phyloP scores from a whole-genome alignment of 2,113 vertebrate species.

The Nannospalax galili region DNA sequence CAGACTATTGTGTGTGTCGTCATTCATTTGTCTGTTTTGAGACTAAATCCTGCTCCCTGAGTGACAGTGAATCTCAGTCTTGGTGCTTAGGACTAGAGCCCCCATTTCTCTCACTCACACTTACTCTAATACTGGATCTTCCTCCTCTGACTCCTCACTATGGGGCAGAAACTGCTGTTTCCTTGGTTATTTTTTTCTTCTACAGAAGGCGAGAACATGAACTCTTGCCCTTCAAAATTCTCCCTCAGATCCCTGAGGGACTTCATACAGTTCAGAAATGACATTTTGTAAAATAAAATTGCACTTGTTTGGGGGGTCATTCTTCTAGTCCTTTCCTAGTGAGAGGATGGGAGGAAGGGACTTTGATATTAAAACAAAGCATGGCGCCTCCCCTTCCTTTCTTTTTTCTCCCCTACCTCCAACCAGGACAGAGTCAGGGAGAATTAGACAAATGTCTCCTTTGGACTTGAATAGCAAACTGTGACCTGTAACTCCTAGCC shows the following conservation, averaged over 20 bases:
- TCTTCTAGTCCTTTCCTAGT: constrained; percentile 16
- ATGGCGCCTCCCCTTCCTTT: background rate
- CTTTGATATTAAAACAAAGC: constrained; percentile 67
- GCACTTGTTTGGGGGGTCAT: constrained; percentile 21
- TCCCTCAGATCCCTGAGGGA: background rate
- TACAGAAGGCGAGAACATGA: background rate
- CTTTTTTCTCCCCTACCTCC: background rate
- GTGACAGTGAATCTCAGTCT: background rate
- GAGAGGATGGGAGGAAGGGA: background rate
- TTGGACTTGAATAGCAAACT: constrained; percentile 28
- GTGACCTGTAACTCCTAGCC: background rate
- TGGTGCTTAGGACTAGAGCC: background rate
- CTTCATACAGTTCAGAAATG: constrained; percentile 11
- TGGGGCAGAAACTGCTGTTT: background rate
- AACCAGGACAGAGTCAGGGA: constrained; percentile 22
- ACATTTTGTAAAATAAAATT: constrained; percentile 21
- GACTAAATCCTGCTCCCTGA: background rate
- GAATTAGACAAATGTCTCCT: background rate
- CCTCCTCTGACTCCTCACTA: background rate
- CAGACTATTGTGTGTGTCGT: background rate
- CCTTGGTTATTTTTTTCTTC: constrained; percentile 22
- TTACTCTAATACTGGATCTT: background rate
- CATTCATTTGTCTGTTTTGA: constrained; percentile 27
- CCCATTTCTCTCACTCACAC: background rate
- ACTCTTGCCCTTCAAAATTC: background rate